Conservation (phyloP, 1,140 invertebrate species). For the Reticulitermes speratus region DNA sequence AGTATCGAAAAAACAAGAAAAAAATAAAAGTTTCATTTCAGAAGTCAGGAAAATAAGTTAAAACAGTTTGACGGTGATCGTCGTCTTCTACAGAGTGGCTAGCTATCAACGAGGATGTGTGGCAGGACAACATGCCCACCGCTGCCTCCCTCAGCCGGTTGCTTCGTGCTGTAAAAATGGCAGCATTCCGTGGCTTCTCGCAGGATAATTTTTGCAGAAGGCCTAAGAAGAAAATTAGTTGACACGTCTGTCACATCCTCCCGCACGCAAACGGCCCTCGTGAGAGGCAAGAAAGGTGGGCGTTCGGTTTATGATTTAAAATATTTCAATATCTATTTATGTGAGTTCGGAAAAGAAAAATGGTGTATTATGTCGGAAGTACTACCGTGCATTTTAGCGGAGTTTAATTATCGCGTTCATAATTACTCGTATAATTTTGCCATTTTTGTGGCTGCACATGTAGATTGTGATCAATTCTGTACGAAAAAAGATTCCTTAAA, state of each 20-base stretch:
- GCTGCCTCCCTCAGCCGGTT: slow-evolving; percentile 43
- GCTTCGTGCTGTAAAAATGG: slow-evolving; percentile 52
- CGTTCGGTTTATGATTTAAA: slow-evolving; percentile 39
- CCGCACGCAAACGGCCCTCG: slow-evolving; percentile 43
- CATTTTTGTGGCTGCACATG: slow-evolving; percentile 23
- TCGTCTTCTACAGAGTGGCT: slow-evolving; percentile 33
- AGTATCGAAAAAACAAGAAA: slow-evolving; percentile 34
- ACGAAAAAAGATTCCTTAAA: background rate
- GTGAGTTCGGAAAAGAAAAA: slow-evolving; percentile 39
- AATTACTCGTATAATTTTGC: slow-evolving; percentile 35
- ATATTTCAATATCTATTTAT: slow-evolving; percentile 37
- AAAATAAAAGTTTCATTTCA: slow-evolving; percentile 25
- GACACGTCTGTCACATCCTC: slow-evolving; percentile 48
- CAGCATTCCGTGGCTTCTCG: slow-evolving; percentile 46
- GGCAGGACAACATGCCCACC: slow-evolving; percentile 41
- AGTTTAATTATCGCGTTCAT: slow-evolving; percentile 35
- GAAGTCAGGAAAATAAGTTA: slow-evolving; percentile 25
- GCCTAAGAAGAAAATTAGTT: slow-evolving; percentile 55
- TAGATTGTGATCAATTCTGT: background rate
- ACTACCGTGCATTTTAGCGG: slow-evolving; percentile 34
- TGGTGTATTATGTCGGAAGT: slow-evolving; percentile 36
- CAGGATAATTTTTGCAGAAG: slow-evolving; percentile 51
- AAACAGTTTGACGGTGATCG: slow-evolving; percentile 39
- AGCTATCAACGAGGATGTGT: slow-evolving; percentile 41
- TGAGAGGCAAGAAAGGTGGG: slow-evolving; percentile 48